These are phyloP conservation scores for Lasioglossum zephyrum DNA, from an alignment of 2,888 invertebrate species.

Conservation along the genomic window DNA sequence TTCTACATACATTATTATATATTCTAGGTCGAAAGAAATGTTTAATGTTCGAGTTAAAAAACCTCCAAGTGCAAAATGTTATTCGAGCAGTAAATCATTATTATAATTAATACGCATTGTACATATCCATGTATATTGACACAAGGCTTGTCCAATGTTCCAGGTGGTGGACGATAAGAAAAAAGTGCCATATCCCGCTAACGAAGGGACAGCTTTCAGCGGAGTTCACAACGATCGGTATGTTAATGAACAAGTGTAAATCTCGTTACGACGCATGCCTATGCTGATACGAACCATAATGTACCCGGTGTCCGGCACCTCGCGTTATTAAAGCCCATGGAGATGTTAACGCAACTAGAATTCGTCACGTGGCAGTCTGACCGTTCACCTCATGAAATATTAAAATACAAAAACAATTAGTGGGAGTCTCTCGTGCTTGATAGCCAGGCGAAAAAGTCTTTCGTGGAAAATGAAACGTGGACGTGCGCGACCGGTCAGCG, in stretches of 20 bases:
- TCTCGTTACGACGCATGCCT: conserved; percentile 47
- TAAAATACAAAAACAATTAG: conserved; percentile 42
- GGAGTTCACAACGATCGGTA: not conserved
- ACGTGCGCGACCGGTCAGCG: not conserved
- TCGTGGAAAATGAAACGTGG: conserved; percentile 43
- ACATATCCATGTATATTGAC: no score
- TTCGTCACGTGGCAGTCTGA: conserved; percentile 35
- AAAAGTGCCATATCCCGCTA: not conserved
- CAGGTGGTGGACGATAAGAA: no score
- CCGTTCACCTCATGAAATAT: conserved; percentile 44
- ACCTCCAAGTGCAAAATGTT: no score
- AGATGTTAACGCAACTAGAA: conserved; percentile 53
- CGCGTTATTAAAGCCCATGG: conserved; percentile 43
- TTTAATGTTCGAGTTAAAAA: no score
- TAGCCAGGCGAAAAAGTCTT: not conserved
- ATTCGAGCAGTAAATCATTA: no score
- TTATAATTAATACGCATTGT: no score
- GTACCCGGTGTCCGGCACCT: conserved; percentile 31
- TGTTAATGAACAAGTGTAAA: conserved; percentile 60
- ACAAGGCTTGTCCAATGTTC: no score
- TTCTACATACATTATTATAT: no score
- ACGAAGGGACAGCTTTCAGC: not conserved
- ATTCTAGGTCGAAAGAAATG: no score
- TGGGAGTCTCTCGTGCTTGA: conserved; percentile 1
- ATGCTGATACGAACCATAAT: conserved; percentile 46